These are phyloP conservation scores for Todiramphus saurophagus DNA, from an alignment of 2,113 vertebrate genomes.

Conservation along the genomic window DNA sequence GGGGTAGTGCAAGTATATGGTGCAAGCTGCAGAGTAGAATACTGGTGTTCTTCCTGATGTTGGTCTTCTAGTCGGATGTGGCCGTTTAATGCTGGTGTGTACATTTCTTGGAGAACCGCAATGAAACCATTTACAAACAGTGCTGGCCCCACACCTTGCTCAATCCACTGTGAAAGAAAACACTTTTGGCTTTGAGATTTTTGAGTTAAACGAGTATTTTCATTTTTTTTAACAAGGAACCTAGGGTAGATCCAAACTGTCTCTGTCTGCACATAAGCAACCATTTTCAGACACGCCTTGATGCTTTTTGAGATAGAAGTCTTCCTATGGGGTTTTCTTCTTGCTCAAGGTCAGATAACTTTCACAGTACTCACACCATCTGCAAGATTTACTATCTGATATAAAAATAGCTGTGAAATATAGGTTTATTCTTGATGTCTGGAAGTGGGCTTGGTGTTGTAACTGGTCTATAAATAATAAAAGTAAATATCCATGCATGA, in stretches of 20 bases:
- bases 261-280: not conserved
- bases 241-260: not conserved
- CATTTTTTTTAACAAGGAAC: not conserved
- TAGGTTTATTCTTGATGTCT: conserved; percentile 40
- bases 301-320: not conserved
- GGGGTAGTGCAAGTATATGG: not conserved
- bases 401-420: conserved; percentile 61
- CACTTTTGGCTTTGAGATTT: not conserved
- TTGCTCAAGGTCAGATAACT: conserved; percentile 57
- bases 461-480: conserved; percentile 58
- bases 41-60: not conserved
- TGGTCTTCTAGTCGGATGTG: not conserved
- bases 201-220: not conserved
- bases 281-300: not conserved
- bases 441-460: conserved; percentile 24
- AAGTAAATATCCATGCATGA: conserved; percentile 61
- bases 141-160: not conserved
- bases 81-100: not conserved
- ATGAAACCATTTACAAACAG: not conserved
- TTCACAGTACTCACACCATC: conserved; percentile 28
- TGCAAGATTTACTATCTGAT: conserved; percentile 49
- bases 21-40: not conserved
- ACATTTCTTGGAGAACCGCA: not conserved
- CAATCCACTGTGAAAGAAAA: not conserved
- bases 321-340: not conserved